These are phyloP conservation scores for Dendroctonus valens DNA, from an alignment of 1,140 invertebrate species.

Conservation along the genomic window DNA sequence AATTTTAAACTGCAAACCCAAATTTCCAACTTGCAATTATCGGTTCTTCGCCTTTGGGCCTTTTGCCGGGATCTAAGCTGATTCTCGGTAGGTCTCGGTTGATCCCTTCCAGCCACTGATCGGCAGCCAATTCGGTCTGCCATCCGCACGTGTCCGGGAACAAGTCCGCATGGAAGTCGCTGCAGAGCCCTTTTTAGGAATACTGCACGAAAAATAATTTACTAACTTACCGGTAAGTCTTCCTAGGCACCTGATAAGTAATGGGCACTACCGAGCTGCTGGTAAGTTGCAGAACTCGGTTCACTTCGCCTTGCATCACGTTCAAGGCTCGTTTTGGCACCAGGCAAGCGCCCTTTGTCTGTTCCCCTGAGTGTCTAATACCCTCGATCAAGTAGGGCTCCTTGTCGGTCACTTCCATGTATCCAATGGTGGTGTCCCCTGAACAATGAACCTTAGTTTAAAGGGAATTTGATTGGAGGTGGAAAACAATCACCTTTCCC, in stretches of 20 bases:
- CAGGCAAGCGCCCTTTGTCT: slow-evolving; percentile 88
- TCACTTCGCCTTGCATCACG: slow-evolving; percentile 94
- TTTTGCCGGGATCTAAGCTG: slow-evolving; percentile 73
- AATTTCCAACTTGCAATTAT: slow-evolving; percentile 56
- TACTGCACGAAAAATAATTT: slow-evolving; percentile 3
- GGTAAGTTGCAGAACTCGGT: slow-evolving; percentile 81
- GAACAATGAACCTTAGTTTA: slow-evolving; percentile 9
- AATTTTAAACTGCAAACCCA: too few relatives aligned
- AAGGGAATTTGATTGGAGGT: too few relatives aligned
- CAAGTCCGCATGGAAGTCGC: slow-evolving; percentile 90
- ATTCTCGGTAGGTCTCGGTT: slow-evolving; percentile 73
- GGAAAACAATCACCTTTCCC: slow-evolving; percentile 65
- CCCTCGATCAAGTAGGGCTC: slow-evolving; percentile 85
- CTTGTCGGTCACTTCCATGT: slow-evolving; percentile 81
- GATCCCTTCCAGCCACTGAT: slow-evolving; percentile 74
- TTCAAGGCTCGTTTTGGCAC: slow-evolving; percentile 88
- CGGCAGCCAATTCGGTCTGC: slow-evolving; percentile 70
- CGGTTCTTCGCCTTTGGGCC: slow-evolving; percentile 59
- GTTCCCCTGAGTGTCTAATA: slow-evolving; percentile 76
- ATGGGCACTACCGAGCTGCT: slow-evolving; percentile 84
- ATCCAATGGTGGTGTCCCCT: slow-evolving; percentile 80
- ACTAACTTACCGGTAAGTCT: slow-evolving; percentile 52
- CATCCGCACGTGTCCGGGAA: slow-evolving; percentile 84
- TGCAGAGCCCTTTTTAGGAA: slow-evolving; percentile 54
- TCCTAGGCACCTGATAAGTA: slow-evolving; percentile 91